Percentiles rank a stretch among this genome's conserved stretches.
These are phyloP conservation scores for Panagrolaimus sp. DNA, from an alignment of 1,140 invertebrate genomes.

Conservation along the genomic window DNA sequence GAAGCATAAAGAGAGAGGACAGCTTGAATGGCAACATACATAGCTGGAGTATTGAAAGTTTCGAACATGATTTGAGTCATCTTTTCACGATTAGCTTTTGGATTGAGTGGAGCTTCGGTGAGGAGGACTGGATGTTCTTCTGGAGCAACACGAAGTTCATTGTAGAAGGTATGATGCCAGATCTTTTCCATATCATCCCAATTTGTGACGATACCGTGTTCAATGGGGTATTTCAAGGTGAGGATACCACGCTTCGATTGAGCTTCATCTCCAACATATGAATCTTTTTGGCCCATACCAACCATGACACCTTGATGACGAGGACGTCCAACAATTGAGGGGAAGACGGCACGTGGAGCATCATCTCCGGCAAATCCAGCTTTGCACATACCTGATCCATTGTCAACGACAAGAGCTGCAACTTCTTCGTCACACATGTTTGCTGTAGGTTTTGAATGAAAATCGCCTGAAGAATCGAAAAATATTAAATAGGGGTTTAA, in stretches of 20 bases:
- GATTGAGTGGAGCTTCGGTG: constrained; percentile 85
- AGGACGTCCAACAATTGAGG: constrained; percentile 67
- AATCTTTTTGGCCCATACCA: constrained; percentile 89
- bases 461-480: too few relatives aligned
- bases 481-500: too few relatives aligned
- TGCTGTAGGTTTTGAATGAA: not conserved
- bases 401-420: constrained; percentile 77
- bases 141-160: constrained; percentile 84
- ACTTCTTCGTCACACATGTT: constrained; percentile 70
- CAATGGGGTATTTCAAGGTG: constrained; percentile 90
- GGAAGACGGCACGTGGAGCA: constrained; percentile 68
- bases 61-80: constrained; percentile 72
- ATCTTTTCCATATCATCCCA: constrained; percentile 97
- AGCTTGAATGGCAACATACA: constrained; percentile 61
- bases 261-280: constrained; percentile 92
- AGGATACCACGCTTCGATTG: constrained; percentile 85
- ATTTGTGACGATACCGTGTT: constrained; percentile 87
- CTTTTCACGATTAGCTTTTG: constrained; percentile 83
- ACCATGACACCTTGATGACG: constrained; percentile 69
- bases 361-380: constrained; percentile 69
- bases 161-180: constrained; percentile 93
- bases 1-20: constrained; percentile 60
- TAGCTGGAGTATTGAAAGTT: constrained; percentile 60
- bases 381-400: constrained; percentile 81
- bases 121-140: constrained; percentile 85